Percentiles rank a stretch among this genome's conserved stretches.
Conservation (phyloP, 2,113 vertebrate species). For the Pseudonaja textilis region DNA sequence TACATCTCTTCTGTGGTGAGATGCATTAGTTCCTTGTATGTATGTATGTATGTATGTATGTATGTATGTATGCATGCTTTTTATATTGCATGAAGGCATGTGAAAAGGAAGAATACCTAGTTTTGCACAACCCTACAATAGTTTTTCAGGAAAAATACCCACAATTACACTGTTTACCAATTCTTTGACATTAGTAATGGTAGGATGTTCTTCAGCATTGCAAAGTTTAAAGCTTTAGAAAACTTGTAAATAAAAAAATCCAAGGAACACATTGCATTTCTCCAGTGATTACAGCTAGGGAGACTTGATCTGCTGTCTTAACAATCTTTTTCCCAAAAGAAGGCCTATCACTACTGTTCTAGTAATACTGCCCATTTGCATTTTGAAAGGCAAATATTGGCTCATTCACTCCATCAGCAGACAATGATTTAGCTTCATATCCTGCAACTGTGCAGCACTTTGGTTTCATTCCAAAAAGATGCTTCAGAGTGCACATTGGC, state of each 20-base stretch:
- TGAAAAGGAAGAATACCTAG: neutral
- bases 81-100: neutral
- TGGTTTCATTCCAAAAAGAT: neutral
- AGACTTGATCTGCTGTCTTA: neutral
- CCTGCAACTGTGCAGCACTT: neutral
- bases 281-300: neutral
- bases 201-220: neutral
- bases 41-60: neutral
- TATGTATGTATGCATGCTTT: neutral
- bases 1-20: conserved; percentile 3
- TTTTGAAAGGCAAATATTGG: neutral
- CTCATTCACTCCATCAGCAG: neutral
- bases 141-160: neutral
- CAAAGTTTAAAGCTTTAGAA: neutral
- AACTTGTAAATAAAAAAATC: neutral
- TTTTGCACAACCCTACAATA: neutral
- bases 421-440: neutral
- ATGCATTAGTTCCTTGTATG: neutral
- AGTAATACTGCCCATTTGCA: neutral
- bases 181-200: neutral
- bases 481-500: neutral
- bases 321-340: neutral
- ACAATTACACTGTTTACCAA: neutral
- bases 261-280: neutral
- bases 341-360: neutral